A percentile compares a stretch with the other conserved stretches of the same genome.
Conservation (phyloP, 2,888 invertebrate genomes). For the Abrostola triplasia region DNA sequence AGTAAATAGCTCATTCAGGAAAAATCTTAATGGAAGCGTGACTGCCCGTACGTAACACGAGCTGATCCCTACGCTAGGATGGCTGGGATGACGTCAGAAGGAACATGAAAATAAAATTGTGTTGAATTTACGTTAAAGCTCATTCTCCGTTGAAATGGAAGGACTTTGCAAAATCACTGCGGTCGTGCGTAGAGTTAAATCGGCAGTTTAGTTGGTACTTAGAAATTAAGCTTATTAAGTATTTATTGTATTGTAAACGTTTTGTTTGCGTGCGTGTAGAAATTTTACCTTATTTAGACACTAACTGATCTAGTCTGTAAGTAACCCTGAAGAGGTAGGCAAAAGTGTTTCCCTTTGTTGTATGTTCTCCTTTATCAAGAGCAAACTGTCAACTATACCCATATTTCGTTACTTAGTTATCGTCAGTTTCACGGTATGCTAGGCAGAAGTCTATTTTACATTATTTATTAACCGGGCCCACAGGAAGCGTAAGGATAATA, state of each 20-base stretch:
- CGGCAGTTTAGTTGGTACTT: neutral
- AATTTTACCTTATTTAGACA: too few relatives aligned
- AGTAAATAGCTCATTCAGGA: constrained; percentile 6
- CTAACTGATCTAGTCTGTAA: too few relatives aligned
- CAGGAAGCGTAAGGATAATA: constrained; percentile 13
- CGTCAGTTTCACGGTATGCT: too few relatives aligned
- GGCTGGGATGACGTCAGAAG: constrained; percentile 8
- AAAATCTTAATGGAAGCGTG: constrained; percentile 4
- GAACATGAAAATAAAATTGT: constrained; percentile 22
- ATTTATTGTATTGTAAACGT: neutral
- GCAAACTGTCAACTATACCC: too few relatives aligned
- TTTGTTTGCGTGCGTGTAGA: too few relatives aligned
- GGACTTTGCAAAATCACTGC: constrained; percentile 16
- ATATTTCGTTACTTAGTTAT: too few relatives aligned
- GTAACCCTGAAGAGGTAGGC: neutral
- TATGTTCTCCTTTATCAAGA: too few relatives aligned
- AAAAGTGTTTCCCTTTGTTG: constrained; percentile 8
- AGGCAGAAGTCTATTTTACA: too few relatives aligned
- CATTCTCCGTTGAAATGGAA: constrained; percentile 3
- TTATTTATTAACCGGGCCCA: too few relatives aligned
- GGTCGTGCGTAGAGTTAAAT: constrained; percentile 11
- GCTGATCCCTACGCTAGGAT: neutral
- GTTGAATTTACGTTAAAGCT: neutral
- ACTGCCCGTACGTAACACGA: constrained; percentile 13
- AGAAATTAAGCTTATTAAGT: neutral